Percentiles rank a stretch among this genome's conserved stretches.
These are phyloP conservation scores for Rhinolophus ferrumequinum DNA, from an alignment of 2,113 vertebrate genomes.

Conservation along the genomic window DNA sequence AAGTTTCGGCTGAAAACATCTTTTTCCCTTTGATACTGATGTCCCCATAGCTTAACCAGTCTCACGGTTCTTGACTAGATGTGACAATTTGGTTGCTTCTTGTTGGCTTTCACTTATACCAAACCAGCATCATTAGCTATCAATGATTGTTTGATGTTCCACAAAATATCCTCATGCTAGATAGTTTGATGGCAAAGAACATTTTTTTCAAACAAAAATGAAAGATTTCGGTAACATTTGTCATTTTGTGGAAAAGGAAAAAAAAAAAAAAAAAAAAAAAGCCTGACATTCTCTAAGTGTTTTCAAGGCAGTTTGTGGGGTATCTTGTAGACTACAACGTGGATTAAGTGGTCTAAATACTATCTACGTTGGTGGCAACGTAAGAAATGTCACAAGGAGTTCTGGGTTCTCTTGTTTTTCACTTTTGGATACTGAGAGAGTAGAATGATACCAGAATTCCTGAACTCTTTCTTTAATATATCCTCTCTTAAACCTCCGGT, in stretches of 20 bases:
- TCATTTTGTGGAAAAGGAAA: background rate
- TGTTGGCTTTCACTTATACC: conserved; percentile 40
- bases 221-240: conserved; percentile 24
- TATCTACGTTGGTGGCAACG: background rate
- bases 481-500: background rate
- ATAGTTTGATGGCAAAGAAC: conserved; percentile 24
- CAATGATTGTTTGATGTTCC: conserved; percentile 50
- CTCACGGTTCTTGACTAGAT: background rate
- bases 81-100: conserved; percentile 8
- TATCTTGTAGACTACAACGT: background rate
- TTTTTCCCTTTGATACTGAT: background rate
- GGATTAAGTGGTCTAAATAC: background rate
- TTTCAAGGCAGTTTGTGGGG: background rate
- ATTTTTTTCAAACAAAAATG: background rate
- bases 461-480: background rate
- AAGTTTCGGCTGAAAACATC: background rate
- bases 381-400: background rate
- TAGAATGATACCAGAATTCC: background rate
- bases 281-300: background rate
- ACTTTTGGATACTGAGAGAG: background rate
- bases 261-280: background rate
- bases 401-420: background rate
- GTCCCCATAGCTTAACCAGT: background rate
- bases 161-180: conserved; percentile 54
- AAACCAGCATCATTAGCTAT: conserved; percentile 1